phyloP scores from a whole-genome alignment of 2,888 invertebrate species.

The Macrostomum cliftonense region DNA sequence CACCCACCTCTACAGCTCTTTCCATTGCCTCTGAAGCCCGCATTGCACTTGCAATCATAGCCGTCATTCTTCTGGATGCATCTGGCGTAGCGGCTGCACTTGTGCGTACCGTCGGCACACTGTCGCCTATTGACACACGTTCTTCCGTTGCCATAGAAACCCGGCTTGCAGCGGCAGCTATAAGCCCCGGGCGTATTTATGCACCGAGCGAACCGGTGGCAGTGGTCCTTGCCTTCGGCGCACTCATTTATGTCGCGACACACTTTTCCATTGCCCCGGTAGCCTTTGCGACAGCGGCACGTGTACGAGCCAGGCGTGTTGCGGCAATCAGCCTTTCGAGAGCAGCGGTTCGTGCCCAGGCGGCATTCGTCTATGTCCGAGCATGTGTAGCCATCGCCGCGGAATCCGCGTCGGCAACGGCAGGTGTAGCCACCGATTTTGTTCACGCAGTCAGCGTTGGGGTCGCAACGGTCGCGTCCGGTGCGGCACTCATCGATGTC shows the following conservation, averaged over 20 bases:
- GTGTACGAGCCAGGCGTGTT: conserved; percentile 37
- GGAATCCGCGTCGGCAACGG: not conserved
- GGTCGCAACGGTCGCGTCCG: conserved; percentile 3
- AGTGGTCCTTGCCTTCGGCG: conserved; percentile 46
- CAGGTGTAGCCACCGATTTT: not conserved
- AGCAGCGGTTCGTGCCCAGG: conserved; percentile 45
- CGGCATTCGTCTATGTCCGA: conserved; percentile 41
- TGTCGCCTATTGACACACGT: not conserved
- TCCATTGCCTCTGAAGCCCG: conserved; percentile 5
- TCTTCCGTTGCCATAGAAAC: conserved; percentile 25
- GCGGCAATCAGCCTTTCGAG: conserved; percentile 44
- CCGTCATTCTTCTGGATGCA: too few species aligned
- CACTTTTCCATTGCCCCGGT: conserved; percentile 21
- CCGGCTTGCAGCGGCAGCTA: conserved; percentile 42
- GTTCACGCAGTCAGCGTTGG: not conserved
- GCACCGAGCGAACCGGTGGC: conserved; percentile 46
- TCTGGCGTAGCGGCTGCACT: too few species aligned
- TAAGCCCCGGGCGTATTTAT: conserved; percentile 53
- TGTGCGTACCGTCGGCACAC: too few species aligned
- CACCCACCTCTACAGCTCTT: conserved; percentile 1
- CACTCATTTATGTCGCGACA: conserved; percentile 59
- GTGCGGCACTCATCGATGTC: conserved; percentile 3
- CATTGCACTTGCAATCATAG: conserved; percentile 1
- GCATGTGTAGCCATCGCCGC: not conserved
- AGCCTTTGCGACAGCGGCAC: conserved; percentile 29